Percentiles rank a stretch among this genome's conserved stretches.
Conservation (phyloP, 2,113 vertebrate genomes). For the Chionomys nivalis region DNA sequence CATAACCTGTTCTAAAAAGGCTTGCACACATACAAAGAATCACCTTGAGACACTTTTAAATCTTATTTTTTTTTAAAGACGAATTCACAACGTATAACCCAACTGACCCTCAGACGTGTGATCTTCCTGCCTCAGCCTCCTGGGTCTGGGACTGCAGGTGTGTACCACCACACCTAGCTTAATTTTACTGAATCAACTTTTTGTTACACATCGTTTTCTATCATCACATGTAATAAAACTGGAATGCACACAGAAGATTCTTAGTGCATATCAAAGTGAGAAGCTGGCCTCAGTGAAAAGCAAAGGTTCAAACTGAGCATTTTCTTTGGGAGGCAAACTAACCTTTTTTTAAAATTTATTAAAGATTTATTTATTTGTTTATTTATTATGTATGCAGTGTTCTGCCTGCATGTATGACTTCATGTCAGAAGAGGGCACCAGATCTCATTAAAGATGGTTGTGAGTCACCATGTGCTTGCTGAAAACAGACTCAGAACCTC, state of each 20-base stretch:
- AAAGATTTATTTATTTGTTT: no score
- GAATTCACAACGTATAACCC: neutral
- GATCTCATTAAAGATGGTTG: no score
- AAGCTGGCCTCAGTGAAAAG: neutral
- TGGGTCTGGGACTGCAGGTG: neutral
- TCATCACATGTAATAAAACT: neutral
- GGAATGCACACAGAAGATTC: neutral
- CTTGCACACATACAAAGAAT: neutral
- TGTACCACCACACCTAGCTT: neutral
- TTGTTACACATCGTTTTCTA: neutral
- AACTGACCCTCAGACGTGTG: neutral
- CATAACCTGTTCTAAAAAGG: neutral
- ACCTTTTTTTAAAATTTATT: no score
- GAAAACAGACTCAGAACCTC: no score
- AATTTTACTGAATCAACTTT: neutral
- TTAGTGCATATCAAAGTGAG: neutral
- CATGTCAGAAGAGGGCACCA: no score
- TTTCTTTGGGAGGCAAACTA: no score
- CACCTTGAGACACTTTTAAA: neutral
- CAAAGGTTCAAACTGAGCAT: no score
- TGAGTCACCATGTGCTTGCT: no score
- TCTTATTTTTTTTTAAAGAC: neutral
- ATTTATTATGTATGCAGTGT: no score
- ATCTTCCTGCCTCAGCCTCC: neutral
- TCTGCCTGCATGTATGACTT: no score